phyloP scores from a whole-genome alignment of 2,888 invertebrate genomes.

The Aporophyla nigra region DNA sequence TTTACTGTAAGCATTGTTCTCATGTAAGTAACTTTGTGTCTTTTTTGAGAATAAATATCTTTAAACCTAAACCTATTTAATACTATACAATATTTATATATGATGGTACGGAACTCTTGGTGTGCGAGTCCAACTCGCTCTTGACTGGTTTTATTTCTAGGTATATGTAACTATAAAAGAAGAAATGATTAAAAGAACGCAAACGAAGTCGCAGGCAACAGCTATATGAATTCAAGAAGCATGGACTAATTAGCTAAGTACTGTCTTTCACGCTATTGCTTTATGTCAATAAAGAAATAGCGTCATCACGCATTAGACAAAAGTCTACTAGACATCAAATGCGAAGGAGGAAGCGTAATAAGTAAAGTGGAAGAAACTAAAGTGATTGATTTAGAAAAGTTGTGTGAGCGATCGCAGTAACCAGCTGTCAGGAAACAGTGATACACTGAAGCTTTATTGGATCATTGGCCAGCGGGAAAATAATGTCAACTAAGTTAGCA shows the following conservation, averaged over 20 bases:
- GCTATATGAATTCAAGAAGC: neutral
- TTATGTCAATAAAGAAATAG: neutral
- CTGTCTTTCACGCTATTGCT: neutral
- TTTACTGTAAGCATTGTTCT: no score
- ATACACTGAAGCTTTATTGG: slow-evolving; percentile 48
- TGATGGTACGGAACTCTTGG: no score
- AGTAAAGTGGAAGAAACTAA: slow-evolving; percentile 43
- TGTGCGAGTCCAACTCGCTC: no score
- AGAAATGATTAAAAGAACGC: neutral
- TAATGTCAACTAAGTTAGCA: slow-evolving; percentile 39
- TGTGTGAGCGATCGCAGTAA: slow-evolving; percentile 52
- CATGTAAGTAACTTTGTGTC: no score
- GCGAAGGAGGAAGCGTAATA: slow-evolving; percentile 42
- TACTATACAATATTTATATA: no score
- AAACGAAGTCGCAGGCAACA: neutral
- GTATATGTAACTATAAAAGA: no score
- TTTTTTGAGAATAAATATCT: no score
- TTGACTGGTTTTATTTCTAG: no score
- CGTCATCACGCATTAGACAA: slow-evolving; percentile 14
- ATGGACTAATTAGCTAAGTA: neutral
- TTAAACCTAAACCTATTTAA: no score
- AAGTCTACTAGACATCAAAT: slow-evolving; percentile 18
- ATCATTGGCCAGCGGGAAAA: slow-evolving; percentile 25
- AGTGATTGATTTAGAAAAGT: slow-evolving; percentile 63
- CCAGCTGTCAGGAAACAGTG: slow-evolving; percentile 51